Evolutionary conservation across 2,797 vertebrate genomes (phyloP), one percentile per base, ranked within the genome.

Genomic region (Cercopithecus diana): DNA sequence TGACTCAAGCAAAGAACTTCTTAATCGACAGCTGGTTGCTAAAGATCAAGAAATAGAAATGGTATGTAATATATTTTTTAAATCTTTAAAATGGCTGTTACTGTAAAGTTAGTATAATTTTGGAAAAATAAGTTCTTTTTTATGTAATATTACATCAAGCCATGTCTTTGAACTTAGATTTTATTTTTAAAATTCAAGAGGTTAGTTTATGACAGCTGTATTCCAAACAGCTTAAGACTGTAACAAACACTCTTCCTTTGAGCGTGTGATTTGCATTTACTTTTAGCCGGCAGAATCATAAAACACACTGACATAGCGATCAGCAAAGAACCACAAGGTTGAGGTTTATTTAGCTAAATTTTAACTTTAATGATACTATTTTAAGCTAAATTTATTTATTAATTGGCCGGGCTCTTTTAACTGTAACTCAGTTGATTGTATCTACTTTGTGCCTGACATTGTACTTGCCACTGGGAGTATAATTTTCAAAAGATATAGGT

Each of bases 1-100:
- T 87, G 98, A 99, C 90, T 97, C 98, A 89, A 98, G 98, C 98
- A 99, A 99, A 98, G 98, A 99, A 84, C 4, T 36, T 90, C 98
- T 99, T 97, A 98, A 98, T 98, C 95, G 97, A 41, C 97, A 98
- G 95, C 97, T 99, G 67, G 93, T 96, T 96, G 98, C 95, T 76
- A 98, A 98, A 98, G 98, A 98, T 92, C 98, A 98, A 93, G 99
- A 98, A 88, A 96, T 98, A 96, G 97, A 98, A 97, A 98, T 97
- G 88, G 98, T 98, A 98, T 80, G 96, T 98, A 95, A 97, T 91
- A 96, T 28, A 58, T 64, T 97, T 95, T 36, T 76, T 57, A 64
- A 82, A 36, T 58, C 5, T 88, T 77, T 64, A 87, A 92, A 58
- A 57, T 90, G 67, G 20, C 36, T 96, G 24, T 70, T 92, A 86